Evolutionary conservation across 2,888 invertebrate species (phyloP), one percentile per base, ranked within the genome.

Genomic region (Zootermopsis nevadensis): DNA sequence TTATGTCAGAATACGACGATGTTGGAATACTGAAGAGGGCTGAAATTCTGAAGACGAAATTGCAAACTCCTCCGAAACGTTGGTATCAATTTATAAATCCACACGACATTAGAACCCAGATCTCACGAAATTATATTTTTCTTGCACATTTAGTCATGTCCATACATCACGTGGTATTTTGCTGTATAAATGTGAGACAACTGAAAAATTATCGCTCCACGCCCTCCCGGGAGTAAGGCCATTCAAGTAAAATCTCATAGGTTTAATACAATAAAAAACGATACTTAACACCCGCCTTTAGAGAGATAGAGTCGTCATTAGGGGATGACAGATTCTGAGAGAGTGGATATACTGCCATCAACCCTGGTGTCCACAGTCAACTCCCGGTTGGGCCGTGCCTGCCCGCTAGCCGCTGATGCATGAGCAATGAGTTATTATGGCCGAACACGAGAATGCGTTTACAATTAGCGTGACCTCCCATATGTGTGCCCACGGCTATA

Each of bases 371-470:
- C 69, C 69, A 30, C 31, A 69, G 69, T 69, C 69, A 69, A 69
- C 3, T 69, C 69, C 69, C 69, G 69, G 33, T 33, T 1, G 33
- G 33, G 33, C 33, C 33, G 2, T 31, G 38, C 74, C 74, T 30
- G 35, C 72, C 33, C 74, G 38, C 74, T 42, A 38, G n/a, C 38
- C 10, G 35, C 74, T 74, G 27, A 38, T 74, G 42, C 74, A 74
- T 42, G 74, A 38, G 74, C 74, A 74, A 74, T 74, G 74, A 8
- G 48, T 48, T 48, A 48, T 48, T 48, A 15, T 48, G 15, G 48
- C 19, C 48, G 74, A 74, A 74, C 74, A 74, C 38, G 74, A n/a
- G 38, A 74, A 74, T 38, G 74, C 74, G 74, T 74, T 74, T 74
- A 74, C 42, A 42, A 74, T 74, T 74, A 74, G 35, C 74, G 74